A percentile compares a stretch with the other conserved stretches of the same genome.
Conservation (phyloP, 2,113 vertebrate species). For the Micronycteris hirsuta region DNA sequence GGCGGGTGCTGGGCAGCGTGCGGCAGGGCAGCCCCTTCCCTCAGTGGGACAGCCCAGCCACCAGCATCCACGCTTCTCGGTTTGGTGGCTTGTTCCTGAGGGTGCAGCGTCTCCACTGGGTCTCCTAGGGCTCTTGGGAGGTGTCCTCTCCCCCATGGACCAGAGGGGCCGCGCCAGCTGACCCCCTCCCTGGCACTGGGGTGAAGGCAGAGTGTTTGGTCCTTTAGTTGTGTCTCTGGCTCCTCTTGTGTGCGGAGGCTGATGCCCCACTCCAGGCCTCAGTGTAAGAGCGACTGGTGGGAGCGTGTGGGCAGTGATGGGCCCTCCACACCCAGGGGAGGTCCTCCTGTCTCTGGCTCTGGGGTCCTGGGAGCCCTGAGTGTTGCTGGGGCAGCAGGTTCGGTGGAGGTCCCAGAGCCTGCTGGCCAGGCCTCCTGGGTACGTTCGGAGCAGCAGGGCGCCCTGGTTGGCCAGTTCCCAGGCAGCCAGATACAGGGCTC, state of each 20-base stretch:
- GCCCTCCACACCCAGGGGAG: neutral
- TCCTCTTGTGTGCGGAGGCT: neutral
- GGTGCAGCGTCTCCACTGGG: neutral
- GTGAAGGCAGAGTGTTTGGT: fast-evolving
- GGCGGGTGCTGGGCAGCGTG: neutral
- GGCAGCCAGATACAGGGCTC: neutral
- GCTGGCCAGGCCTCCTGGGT: neutral
- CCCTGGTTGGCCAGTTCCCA: neutral
- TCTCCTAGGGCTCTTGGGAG: neutral
- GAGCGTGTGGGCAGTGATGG: neutral
- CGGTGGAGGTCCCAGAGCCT: neutral
- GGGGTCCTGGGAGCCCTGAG: neutral
- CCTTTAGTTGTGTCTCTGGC: fast-evolving
- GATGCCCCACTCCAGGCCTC: neutral
- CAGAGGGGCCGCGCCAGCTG: neutral
- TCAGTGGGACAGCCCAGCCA: neutral
- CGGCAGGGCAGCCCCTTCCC: neutral
- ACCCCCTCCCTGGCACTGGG: neutral
- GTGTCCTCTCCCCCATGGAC: neutral
- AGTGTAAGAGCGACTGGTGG: neutral
- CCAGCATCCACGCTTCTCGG: neutral
- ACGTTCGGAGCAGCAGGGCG: neutral
- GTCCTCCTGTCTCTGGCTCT: neutral
- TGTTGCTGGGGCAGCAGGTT: neutral
- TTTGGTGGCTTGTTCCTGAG: neutral